Conservation (phyloP, 2,888 invertebrate species). For the Papilio demoleus region DNA sequence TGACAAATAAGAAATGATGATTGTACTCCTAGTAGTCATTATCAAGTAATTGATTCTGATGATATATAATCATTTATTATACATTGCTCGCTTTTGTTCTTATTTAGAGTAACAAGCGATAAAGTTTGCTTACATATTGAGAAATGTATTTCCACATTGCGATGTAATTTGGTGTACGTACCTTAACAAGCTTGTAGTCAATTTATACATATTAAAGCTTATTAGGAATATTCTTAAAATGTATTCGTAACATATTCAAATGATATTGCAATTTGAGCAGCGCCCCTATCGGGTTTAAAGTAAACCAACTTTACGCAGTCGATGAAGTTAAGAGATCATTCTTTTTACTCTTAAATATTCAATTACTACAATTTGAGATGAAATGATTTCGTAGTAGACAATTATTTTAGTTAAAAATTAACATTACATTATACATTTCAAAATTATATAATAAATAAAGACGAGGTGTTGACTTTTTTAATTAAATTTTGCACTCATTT, state of each 20-base stretch:
- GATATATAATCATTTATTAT: conserved; percentile 59
- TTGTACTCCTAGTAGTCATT: conserved; percentile 68
- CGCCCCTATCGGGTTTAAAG: too few relatives aligned
- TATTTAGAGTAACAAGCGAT: conserved; percentile 3
- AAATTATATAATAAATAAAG: background rate
- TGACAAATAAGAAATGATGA: conserved; percentile 80
- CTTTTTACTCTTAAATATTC: too few relatives aligned
- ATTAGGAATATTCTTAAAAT: too few relatives aligned
- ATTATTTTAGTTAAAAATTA: background rate
- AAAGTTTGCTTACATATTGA: conserved; percentile 2
- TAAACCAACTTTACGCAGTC: too few relatives aligned
- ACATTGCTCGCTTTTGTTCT: conserved; percentile 42
- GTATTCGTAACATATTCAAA: too few relatives aligned
- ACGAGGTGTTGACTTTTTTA: conserved; percentile 58
- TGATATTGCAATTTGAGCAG: too few relatives aligned
- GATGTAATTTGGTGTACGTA: background rate
- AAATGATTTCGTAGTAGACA: too few relatives aligned
- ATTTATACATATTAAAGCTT: background rate
- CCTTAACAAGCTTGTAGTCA: background rate
- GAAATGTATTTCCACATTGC: conserved; percentile 5
- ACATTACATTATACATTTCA: background rate
- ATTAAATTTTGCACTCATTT: conserved; percentile 56
- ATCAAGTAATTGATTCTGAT: conserved; percentile 70
- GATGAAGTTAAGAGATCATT: too few relatives aligned
- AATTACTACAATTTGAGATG: too few relatives aligned